Percentiles rank a stretch among this genome's conserved stretches.
phyloP scores from a whole-genome alignment of 2,113 vertebrate species.

The Bubo scandiacus region DNA sequence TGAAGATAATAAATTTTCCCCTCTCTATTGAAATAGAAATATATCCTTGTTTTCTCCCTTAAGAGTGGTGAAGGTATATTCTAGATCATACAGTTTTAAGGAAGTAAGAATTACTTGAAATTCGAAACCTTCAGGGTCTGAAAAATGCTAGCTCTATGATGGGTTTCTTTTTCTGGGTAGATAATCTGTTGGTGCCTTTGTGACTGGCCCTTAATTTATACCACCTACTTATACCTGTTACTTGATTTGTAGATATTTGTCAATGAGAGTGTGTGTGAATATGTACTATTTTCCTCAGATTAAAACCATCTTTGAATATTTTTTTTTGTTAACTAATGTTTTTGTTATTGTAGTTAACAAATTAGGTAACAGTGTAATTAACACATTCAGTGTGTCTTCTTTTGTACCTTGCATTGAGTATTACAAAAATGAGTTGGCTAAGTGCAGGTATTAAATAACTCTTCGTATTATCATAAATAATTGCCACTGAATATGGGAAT shows the following conservation, averaged over 20 bases:
- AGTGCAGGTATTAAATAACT: conserved; percentile 46
- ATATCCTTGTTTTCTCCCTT: not conserved
- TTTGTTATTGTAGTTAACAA: not conserved
- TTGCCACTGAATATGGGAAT: not conserved
- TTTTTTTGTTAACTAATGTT: not conserved
- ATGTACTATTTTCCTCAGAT: not conserved
- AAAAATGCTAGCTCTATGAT: not conserved
- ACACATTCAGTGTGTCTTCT: not conserved
- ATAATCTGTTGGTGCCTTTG: not conserved
- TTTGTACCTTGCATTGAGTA: not conserved
- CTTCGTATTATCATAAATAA: conserved; percentile 45
- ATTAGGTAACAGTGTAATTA: not conserved
- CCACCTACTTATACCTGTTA: not conserved
- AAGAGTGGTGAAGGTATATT: not conserved
- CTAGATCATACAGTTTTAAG: not conserved
- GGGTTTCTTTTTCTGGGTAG: not conserved
- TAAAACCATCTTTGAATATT: not conserved
- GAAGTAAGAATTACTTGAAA: not conserved
- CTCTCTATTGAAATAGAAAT: not conserved
- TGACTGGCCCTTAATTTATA: not conserved
- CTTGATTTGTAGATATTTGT: not conserved
- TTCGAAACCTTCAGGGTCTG: not conserved
- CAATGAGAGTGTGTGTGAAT: not conserved
- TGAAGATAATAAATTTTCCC: not conserved
- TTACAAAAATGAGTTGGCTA: conserved; percentile 34